Conservation (phyloP, 2,113 vertebrate species). For the Brienomyrus longianalis region DNA sequence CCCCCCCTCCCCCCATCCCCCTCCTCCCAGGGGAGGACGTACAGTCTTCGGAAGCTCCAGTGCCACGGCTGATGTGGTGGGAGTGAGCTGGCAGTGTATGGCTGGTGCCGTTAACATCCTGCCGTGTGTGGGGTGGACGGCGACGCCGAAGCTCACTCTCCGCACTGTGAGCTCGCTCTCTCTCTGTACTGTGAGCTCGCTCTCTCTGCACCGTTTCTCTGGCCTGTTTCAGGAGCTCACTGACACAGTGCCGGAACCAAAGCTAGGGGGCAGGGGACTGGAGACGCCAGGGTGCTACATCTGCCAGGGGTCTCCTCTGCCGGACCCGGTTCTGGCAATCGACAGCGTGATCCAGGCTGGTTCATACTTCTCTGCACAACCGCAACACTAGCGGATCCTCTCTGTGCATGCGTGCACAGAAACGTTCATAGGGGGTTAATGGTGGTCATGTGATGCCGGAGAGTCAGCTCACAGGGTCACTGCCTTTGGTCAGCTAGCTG, state of each 20-base stretch:
- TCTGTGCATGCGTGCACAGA: too few relatives aligned
- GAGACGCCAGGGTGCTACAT: slow-evolving; percentile 18
- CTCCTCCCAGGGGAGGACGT: slow-evolving; percentile 42
- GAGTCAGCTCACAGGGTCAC: too few relatives aligned
- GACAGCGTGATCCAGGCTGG: not conserved
- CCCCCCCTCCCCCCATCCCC: slow-evolving; percentile 10
- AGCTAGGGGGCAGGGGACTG: not conserved
- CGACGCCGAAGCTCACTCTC: not conserved
- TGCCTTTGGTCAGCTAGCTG: too few relatives aligned
- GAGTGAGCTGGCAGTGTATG: not conserved
- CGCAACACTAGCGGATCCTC: too few relatives aligned
- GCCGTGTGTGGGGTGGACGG: slow-evolving; percentile 22
- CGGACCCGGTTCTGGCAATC: not conserved
- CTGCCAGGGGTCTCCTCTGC: not conserved
- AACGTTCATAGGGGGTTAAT: too few relatives aligned
- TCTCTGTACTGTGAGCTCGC: not conserved
- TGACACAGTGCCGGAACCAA: slow-evolving; percentile 14
- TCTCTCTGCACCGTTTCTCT: not conserved
- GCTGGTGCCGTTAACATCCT: slow-evolving; percentile 35
- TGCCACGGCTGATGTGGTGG: not conserved
- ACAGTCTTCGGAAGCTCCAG: slow-evolving; percentile 34
- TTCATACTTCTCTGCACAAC: not conserved
- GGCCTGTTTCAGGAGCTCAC: slow-evolving; percentile 16
- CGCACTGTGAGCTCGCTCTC: not conserved
- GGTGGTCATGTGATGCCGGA: too few relatives aligned